phyloP scores from a whole-genome alignment of 2,888 invertebrate genomes.

The Xylota sylvarum region DNA sequence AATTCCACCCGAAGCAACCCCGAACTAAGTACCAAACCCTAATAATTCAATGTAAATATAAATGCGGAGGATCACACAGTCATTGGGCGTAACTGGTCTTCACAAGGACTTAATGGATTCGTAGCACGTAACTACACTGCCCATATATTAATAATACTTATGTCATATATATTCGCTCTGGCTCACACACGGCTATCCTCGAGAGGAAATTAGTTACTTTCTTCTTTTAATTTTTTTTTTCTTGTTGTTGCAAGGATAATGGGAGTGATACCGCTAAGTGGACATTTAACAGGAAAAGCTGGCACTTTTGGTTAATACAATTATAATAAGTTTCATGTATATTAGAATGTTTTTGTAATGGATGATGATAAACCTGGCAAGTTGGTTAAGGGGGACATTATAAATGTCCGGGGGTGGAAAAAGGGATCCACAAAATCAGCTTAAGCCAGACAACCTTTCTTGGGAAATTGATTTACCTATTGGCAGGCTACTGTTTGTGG shows the following conservation, averaged over 20 bases:
- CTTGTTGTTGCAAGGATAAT: neutral
- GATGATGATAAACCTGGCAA: constrained; percentile 13
- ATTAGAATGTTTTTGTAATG: neutral
- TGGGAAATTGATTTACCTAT: constrained; percentile 28
- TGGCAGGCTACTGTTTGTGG: neutral
- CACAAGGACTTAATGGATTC: constrained; percentile 58
- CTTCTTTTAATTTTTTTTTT: constrained; percentile 5
- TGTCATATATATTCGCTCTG: constrained; percentile 32
- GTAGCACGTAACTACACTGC: constrained; percentile 54
- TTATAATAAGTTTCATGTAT: constrained; percentile 15
- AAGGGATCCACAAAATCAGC: constrained; percentile 5
- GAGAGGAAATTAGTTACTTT: constrained; percentile 29
- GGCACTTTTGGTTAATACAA: constrained; percentile 24
- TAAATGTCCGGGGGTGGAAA: neutral
- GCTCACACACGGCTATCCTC: constrained; percentile 26
- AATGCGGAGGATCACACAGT: constrained; percentile 46
- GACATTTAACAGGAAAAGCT: constrained; percentile 17
- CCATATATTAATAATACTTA: constrained; percentile 42
- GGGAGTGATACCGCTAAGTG: constrained; percentile 29
- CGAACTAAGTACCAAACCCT: constrained; percentile 47
- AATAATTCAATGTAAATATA: constrained; percentile 60
- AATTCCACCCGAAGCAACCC: constrained; percentile 29
- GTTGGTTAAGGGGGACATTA: constrained; percentile 8
- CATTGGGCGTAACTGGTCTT: constrained; percentile 43
- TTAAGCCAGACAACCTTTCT: neutral